Conservation (phyloP, 2,797 vertebrate genomes). For the Gymnoscopelus microlampas region DNA sequence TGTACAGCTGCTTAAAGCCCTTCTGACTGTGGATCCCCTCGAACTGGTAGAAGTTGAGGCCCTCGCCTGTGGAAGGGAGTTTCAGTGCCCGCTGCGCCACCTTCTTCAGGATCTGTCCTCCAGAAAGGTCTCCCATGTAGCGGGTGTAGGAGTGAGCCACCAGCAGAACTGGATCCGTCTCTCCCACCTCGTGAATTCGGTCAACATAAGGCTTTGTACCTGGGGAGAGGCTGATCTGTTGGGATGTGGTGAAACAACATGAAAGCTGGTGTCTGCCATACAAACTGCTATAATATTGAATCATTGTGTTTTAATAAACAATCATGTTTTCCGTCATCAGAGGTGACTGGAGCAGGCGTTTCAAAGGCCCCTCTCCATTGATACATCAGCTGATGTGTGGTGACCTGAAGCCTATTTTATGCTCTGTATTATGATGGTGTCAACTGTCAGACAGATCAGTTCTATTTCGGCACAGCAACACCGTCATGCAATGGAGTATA, state of each 20-base stretch:
- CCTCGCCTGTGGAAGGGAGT: conserved; percentile 86
- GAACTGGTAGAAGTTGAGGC: conserved; percentile 88
- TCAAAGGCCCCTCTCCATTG: too few species aligned
- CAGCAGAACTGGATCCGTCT: conserved; percentile 80
- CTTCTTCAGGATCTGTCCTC: conserved; percentile 90
- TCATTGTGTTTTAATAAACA: too few species aligned
- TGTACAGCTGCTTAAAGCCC: conserved; percentile 91
- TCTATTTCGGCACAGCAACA: too few species aligned
- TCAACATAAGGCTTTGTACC: conserved; percentile 83
- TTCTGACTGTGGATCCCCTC: conserved; percentile 86
- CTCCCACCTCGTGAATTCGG: conserved; percentile 83
- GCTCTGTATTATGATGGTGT: too few species aligned
- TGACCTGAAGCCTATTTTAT: too few species aligned
- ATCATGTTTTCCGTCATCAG: too few species aligned
- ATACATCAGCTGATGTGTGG: too few species aligned
- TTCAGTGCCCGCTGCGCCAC: conserved; percentile 86
- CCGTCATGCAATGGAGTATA: too few species aligned
- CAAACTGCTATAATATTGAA: too few species aligned
- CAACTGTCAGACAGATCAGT: too few species aligned
- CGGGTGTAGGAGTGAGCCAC: conserved; percentile 89
- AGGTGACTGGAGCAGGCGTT: too few species aligned
- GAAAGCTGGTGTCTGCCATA: background rate
- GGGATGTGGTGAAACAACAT: background rate
- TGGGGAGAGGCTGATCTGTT: conserved; percentile 76
- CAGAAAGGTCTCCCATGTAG: conserved; percentile 92